phyloP scores from a whole-genome alignment of 2,888 invertebrate genomes.

The Fragum whitleyi region DNA sequence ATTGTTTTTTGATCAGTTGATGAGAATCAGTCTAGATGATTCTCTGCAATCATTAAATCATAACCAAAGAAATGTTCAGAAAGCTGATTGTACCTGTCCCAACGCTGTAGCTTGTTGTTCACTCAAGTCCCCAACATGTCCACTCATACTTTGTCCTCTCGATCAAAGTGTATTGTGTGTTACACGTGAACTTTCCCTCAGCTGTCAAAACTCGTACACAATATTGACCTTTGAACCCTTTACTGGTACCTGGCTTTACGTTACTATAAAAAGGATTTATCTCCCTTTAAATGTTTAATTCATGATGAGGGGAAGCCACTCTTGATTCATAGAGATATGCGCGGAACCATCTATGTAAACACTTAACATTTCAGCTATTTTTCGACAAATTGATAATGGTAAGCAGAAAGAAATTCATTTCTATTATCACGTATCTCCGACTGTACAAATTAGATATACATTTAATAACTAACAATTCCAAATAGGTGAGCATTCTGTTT shows the following conservation, averaged over 20 bases:
- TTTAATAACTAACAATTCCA: no score
- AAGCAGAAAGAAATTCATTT: no score
- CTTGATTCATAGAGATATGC: not conserved
- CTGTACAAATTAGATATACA: no score
- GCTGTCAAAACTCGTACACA: not conserved
- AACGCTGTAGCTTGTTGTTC: slow-evolving; percentile 41
- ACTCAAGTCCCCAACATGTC: slow-evolving; percentile 55
- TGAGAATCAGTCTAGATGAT: no score
- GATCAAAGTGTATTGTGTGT: not conserved
- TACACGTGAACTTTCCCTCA: not conserved
- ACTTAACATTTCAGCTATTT: not conserved
- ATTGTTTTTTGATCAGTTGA: no score
- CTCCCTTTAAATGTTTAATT: not conserved
- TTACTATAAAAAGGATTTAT: not conserved
- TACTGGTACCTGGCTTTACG: not conserved
- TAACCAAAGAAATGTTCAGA: no score
- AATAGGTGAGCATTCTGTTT: no score
- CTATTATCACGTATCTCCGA: no score
- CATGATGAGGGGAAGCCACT: not conserved
- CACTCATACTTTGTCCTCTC: slow-evolving; percentile 41
- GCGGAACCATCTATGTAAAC: not conserved
- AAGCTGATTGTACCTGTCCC: slow-evolving; percentile 35
- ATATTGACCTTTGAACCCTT: not conserved
- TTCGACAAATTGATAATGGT: no score
- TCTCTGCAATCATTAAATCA: no score